Percentiles rank a stretch among this genome's conserved stretches.
These are phyloP conservation scores for Siniperca scherzeri DNA, from an alignment of 2,797 vertebrate genomes.

Conservation along the genomic window DNA sequence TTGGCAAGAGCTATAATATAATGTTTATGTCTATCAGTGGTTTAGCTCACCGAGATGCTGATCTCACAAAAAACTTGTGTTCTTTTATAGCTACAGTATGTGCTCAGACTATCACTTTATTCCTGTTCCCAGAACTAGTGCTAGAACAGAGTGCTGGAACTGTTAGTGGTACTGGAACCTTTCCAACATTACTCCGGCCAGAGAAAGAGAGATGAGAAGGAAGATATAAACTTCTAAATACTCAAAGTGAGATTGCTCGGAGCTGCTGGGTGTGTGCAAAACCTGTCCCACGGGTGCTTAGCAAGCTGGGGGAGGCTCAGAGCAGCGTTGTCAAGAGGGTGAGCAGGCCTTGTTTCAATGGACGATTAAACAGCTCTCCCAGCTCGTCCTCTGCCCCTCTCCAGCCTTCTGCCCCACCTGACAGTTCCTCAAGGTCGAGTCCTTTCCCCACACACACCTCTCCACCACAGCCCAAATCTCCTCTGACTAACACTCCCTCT, in stretches of 20 bases:
- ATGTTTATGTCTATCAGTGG: constrained; percentile 1
- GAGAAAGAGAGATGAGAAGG: constrained; percentile 56
- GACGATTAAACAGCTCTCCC: constrained; percentile 66
- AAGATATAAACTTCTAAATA: constrained; percentile 60
- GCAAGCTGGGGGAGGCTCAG: constrained; percentile 46
- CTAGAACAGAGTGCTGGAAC: constrained; percentile 27
- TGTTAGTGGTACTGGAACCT: constrained; percentile 34
- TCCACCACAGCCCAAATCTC: constrained; percentile 27
- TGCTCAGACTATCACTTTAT: constrained; percentile 25
- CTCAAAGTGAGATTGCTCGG: constrained; percentile 31
- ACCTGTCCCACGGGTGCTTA: constrained; percentile 51
- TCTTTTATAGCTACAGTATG: constrained; percentile 32
- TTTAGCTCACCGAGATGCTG: constrained; percentile 10
- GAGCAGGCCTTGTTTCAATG: constrained; percentile 58
- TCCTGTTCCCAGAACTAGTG: constrained; percentile 46
- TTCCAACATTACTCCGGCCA: constrained; percentile 47
- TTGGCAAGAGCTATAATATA: background rate
- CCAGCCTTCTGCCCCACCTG: constrained; percentile 53
- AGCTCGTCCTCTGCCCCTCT: constrained; percentile 54
- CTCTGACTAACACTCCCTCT: constrained; percentile 39
- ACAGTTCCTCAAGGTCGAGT: constrained; percentile 67
- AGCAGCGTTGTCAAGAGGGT: constrained; percentile 58
- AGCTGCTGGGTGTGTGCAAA: constrained; percentile 55
- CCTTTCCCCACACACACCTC: constrained; percentile 26
- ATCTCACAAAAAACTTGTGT: constrained; percentile 1